These are phyloP conservation scores for Actinostola sp. DNA, from an alignment of 92 coral and sea anemone genomes.

Conservation along the genomic window DNA sequence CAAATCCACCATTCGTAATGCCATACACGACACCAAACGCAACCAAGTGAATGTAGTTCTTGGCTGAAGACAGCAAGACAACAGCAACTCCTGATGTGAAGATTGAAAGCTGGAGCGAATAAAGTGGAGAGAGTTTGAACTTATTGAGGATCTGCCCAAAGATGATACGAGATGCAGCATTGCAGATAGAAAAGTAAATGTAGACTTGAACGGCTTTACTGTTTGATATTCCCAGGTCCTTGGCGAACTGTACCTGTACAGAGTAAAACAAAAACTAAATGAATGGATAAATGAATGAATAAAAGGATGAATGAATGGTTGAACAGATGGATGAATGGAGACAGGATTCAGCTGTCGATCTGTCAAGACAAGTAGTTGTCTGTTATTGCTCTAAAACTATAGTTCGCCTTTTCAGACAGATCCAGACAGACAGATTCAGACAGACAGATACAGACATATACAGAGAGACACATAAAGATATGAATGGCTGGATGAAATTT, in stretches of 20 bases:
- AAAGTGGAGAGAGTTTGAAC: slow-evolving; percentile 8
- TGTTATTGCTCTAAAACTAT: too few relatives aligned
- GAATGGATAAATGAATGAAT: neutral
- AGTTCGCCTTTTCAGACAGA: too few relatives aligned
- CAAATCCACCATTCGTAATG: slow-evolving; percentile 9
- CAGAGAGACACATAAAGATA: too few relatives aligned
- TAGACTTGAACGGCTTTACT: slow-evolving; percentile 10
- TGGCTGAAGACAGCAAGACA: slow-evolving; percentile 9
- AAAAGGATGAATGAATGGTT: neutral
- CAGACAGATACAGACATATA: too few relatives aligned
- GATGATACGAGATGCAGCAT: slow-evolving; percentile 1
- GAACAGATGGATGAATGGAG: neutral
- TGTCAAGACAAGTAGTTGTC: too few relatives aligned
- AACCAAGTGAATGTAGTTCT: slow-evolving; percentile 18
- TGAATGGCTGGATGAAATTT: too few relatives aligned
- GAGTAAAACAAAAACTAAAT: neutral
- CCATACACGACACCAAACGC: slow-evolving; percentile 25
- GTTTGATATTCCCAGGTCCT: slow-evolving; percentile 14
- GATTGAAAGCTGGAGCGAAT: slow-evolving; percentile 3
- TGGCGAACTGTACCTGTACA: slow-evolving; percentile 9
- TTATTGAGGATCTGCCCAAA: neutral
- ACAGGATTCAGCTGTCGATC: too few relatives aligned
- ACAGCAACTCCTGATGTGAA: slow-evolving; percentile 3
- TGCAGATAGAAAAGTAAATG: slow-evolving; percentile 5
- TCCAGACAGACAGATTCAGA: too few relatives aligned